These are phyloP conservation scores for Drosophila antonietae DNA, from an alignment of 2,888 invertebrate genomes.

Conservation along the genomic window DNA sequence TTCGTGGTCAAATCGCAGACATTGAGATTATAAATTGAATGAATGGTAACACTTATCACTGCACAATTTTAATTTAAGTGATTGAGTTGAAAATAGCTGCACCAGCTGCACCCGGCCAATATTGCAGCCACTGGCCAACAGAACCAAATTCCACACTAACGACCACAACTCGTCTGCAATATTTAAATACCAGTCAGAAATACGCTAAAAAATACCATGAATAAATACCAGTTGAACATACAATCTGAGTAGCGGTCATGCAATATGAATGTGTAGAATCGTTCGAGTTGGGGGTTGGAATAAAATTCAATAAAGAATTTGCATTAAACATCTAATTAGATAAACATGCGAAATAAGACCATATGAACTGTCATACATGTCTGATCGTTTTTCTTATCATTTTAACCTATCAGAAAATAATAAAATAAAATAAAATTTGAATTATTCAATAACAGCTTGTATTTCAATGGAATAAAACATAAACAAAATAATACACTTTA, in stretches of 20 bases:
- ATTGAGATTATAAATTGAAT: background rate
- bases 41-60: slow-evolving; percentile 1
- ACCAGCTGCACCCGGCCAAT: background rate
- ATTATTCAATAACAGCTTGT: slow-evolving; percentile 31
- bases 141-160: slow-evolving; percentile 33
- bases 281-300: background rate
- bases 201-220: slow-evolving; percentile 17
- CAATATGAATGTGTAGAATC: background rate
- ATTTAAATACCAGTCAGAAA: background rate
- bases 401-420: background rate
- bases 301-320: background rate
- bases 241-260: background rate
- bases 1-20: slow-evolving; percentile 20
- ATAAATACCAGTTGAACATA: background rate
- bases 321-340: background rate
- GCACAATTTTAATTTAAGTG: slow-evolving; percentile 15
- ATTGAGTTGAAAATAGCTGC: slow-evolving; percentile 31
- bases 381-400: background rate
- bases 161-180: background rate
- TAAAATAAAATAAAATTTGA: background rate
- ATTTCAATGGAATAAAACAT: slow-evolving; percentile 41
- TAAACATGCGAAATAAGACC: background rate
- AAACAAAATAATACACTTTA: slow-evolving; percentile 38
- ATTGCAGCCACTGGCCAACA: background rate
- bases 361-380: slow-evolving; percentile 3